These are phyloP conservation scores for Leucophenga maculata DNA, from an alignment of 2,888 invertebrate species.

Conservation along the genomic window DNA sequence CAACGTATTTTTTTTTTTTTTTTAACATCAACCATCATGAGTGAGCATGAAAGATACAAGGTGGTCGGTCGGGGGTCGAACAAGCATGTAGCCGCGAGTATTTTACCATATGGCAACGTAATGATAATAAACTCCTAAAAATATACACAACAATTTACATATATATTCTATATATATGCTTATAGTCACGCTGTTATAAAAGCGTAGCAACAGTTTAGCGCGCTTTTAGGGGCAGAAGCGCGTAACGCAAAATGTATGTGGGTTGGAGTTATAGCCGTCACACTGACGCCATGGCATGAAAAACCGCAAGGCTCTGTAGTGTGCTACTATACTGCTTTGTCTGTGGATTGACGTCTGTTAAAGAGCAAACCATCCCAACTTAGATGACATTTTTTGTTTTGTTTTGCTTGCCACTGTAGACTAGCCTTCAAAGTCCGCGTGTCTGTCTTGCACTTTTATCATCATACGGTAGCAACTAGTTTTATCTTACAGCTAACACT, in stretches of 20 bases:
- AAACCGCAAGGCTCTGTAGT: background rate
- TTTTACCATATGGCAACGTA: conserved; percentile 65
- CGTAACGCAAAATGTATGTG: conserved; percentile 26
- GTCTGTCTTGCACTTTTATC: background rate
- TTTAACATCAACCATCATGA: conserved; percentile 49
- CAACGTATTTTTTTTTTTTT: conserved; percentile 9
- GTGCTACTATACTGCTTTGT: background rate
- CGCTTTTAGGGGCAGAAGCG: conserved; percentile 25
- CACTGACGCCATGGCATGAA: conserved; percentile 34
- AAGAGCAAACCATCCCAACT: no score
- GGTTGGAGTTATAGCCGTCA: conserved; percentile 36
- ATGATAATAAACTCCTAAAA: conserved; percentile 68
- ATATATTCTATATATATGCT: no score
- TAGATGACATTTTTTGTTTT: conserved; percentile 5
- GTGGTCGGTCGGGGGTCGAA: background rate
- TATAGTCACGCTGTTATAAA: background rate
- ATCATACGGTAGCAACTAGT: no score
- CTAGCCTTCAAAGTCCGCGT: background rate
- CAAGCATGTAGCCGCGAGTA: conserved; percentile 40
- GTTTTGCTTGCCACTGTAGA: background rate
- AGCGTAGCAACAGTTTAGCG: conserved; percentile 13
- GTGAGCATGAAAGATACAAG: conserved; percentile 34
- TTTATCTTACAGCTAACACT: background rate
- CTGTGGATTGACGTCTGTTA: background rate
- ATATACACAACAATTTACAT: conserved; percentile 47